Evolutionary conservation across 2,797 vertebrate genomes (phyloP).

Genomic region (Amblyopsis hoosieri): DNA sequence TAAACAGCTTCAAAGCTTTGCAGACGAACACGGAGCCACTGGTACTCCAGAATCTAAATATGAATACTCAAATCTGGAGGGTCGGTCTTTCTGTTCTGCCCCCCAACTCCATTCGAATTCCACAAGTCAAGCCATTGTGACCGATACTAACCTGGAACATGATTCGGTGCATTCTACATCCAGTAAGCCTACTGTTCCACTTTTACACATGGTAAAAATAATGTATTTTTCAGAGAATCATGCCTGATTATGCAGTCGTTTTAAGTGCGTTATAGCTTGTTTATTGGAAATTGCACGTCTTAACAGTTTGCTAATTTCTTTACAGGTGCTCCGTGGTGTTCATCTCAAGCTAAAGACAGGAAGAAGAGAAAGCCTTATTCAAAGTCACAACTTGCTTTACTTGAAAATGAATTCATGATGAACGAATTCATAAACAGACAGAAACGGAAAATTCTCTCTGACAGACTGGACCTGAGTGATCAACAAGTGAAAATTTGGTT

Average conservation of each 20-base stretch:
- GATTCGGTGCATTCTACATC: constrained; percentile 78
- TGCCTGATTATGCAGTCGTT: neutral
- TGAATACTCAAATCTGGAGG: constrained; percentile 80
- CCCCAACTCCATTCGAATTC: constrained; percentile 77
- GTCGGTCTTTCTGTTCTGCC: constrained; percentile 72
- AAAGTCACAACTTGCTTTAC: constrained; percentile 91
- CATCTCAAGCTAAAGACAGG: constrained; percentile 84
- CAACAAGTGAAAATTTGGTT: constrained; percentile 88
- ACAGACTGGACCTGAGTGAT: constrained; percentile 87
- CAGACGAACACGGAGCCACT: constrained; percentile 72
- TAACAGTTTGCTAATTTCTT: neutral
- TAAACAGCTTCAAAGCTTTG: constrained; percentile 76
- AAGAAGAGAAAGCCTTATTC: constrained; percentile 96
- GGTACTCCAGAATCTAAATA: constrained; percentile 76
- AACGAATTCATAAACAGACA: constrained; percentile 95
- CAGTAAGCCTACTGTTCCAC: constrained; percentile 77
- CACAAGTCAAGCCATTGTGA: constrained; percentile 71
- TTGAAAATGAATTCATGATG: constrained; percentile 93
- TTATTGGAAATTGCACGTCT: neutral
- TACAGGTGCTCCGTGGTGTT: constrained; percentile 88
- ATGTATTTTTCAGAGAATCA: neutral
- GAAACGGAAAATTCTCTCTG: constrained; percentile 91
- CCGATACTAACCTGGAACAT: constrained; percentile 76
- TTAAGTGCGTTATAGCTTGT: neutral
- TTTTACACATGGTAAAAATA: constrained; percentile 83